A percentile compares a stretch with the other conserved stretches of the same genome.
Conservation (phyloP, 2,888 invertebrate genomes). For the Allygus modestus region DNA sequence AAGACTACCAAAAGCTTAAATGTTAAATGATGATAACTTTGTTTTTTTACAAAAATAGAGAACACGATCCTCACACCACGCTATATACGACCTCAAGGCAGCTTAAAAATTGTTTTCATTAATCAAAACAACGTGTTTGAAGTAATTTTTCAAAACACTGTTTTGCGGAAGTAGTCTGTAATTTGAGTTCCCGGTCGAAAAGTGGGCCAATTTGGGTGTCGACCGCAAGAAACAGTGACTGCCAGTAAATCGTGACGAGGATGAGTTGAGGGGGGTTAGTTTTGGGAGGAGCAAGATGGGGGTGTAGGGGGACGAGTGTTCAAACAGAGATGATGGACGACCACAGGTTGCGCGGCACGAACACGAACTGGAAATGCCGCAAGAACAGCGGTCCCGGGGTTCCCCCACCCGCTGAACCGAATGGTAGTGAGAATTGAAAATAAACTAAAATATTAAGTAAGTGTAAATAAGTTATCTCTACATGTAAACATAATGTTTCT, state of each 20-base stretch:
- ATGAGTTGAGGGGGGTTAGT: too few species aligned
- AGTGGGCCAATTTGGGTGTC: constrained; percentile 1
- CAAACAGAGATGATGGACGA: not conserved
- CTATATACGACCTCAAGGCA: too few species aligned
- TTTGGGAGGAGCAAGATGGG: not conserved
- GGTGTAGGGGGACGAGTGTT: not conserved
- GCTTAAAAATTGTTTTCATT: not conserved
- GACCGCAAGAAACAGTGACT: not conserved
- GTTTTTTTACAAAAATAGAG: too few species aligned
- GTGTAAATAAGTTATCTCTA: too few species aligned
- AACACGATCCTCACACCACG: too few species aligned
- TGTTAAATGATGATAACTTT: too few species aligned
- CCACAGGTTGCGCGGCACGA: not conserved
- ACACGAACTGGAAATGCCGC: not conserved
- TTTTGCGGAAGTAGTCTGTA: not conserved
- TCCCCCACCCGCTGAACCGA: too few species aligned
- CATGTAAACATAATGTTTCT: too few species aligned
- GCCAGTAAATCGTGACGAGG: not conserved
- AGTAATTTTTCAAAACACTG: not conserved
- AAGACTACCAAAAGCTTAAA: too few species aligned
- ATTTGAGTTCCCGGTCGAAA: not conserved
- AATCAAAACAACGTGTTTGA: not conserved
- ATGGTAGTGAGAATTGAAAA: too few species aligned
- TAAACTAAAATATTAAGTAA: too few species aligned
- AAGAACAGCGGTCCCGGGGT: too few species aligned